Base-by-base conservation (phyloP, 2,113 vertebrate genomes). In the Eleginops maclovinus region DNA sequence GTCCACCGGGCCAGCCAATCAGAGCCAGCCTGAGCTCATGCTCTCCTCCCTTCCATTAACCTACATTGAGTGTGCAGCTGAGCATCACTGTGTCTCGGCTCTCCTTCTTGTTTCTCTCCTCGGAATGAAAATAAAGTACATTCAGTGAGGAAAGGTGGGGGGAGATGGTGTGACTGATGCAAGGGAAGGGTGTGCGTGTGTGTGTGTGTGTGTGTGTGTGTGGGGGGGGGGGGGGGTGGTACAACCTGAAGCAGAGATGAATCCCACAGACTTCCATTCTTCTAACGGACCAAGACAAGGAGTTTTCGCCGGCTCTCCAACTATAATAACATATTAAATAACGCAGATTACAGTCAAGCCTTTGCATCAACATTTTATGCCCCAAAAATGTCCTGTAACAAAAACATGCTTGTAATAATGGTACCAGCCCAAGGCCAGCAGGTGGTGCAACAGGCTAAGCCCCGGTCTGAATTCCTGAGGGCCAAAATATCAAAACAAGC, bases 1-100 rank as follows among this genome's bases (percentile, higher is more conserved):
- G 80, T 75, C 65, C 31, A 22, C 22, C 70, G 84, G 31, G 85
- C 89, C 87, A 91, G 91, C 94, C 95, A 95, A 94, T 94, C 89
- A 90, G 95, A 95, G 93, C 84, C 83, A 21, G 87, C 83, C 51
- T 31, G 15, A 24, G 58, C 75, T 62, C 87, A 79, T 85, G 83
- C 86, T 94, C 94, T 72, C 87, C 83, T 94, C 91, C 94, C 74
- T 65, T 93, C 93, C 93, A 94, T 91, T 92, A 94, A 94, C 95
- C 91, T 93, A 92, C 93, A 95, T 93, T 90, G 93, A 94, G 93
- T 95, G 94, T 94, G 94, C 95, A 95, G 94, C 94, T 95, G 95
- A 93, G 92, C 92, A 93, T 94, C 95, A 91, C 94, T 91, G 91
- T 86, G 90, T 14, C 15, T 79, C 89, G 88, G 91, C 93, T 95